Base-by-base conservation (phyloP, 2,888 invertebrate species). In the Lingula anatina region DNA sequence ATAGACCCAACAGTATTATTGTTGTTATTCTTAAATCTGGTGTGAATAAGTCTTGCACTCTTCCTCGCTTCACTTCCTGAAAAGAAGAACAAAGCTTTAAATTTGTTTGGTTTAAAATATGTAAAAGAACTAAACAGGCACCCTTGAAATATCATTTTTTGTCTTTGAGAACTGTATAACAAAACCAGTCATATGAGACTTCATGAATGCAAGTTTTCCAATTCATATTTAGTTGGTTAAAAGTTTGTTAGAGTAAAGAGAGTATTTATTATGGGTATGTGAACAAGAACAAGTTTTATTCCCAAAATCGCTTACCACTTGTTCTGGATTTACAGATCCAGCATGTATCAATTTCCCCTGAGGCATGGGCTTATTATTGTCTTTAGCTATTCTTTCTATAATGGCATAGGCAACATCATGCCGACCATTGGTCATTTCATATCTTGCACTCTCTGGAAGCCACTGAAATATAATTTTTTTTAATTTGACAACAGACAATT, bases 371-470 rank as follows among this genome's bases (percentile, higher is more conserved):
- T n/a, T n/a, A n/a, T n/a, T n/a, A n/a, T n/a, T n/a, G n/a, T n/a
- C n/a, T n/a, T n/a, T n/a, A n/a, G n/a, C 89, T 86, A 93, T 86
- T 79, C 88, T 84, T 79, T 90, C 86, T 46, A 95, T 78, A 1
- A 90, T 93, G 49, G 84, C 84, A 49, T 91, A 76, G 0, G 94
- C 94, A 76, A 87, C 87, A 51, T 93, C 91, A 3, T 87, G 85
- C 70, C 89, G 86, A 1, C 94, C 94, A 62, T 87, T 85, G 0
- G 90, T 87, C 28, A 93, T 88, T 65, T 91, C 87, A 76, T 83
- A 95, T 53, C 92, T 82, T 0, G 92, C 91, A 53, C 93, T 93
- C 77, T 95, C 94, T 24, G 95, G 94, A 47, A 95, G 78, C 92
- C 93, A 95, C 91, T 91, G 76, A 44, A 82, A 81, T n/a, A n/a